Percentiles rank a stretch among this genome's conserved stretches.
Evolutionary conservation across 2,797 vertebrate genomes (phyloP).

Genomic region (Sebastes vulpes): DNA sequence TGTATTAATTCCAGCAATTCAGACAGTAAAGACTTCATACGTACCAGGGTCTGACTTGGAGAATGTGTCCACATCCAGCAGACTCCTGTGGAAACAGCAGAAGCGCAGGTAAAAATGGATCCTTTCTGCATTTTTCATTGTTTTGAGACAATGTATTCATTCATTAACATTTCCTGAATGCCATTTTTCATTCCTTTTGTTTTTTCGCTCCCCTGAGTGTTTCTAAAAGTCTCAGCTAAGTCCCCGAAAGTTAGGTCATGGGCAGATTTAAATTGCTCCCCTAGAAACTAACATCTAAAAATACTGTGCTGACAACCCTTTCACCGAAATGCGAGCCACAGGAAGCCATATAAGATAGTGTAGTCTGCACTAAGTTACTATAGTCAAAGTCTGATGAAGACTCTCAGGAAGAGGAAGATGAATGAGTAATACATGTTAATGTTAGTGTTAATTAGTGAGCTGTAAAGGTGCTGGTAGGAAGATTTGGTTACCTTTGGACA

Average conservation of each 20-base stretch:
- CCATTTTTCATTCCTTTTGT: slow-evolving; percentile 3
- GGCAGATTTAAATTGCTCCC: slow-evolving; percentile 18
- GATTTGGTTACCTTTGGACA: not conserved
- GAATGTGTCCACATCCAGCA: slow-evolving; percentile 95
- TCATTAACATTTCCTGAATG: slow-evolving; percentile 31
- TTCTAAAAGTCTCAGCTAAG: slow-evolving; percentile 7
- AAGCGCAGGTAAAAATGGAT: slow-evolving; percentile 6
- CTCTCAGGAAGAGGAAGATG: not conserved
- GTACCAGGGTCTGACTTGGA: slow-evolving; percentile 96
- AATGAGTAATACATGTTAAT: not conserved
- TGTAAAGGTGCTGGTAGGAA: not conserved
- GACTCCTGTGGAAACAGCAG: slow-evolving; percentile 83
- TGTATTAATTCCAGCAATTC: not conserved
- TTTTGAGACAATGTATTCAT: slow-evolving; percentile 6
- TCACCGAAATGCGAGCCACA: not conserved
- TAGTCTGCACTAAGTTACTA: not conserved
- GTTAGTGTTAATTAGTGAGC: not conserved
- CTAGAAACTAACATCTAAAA: not conserved
- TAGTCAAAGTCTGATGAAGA: slow-evolving; percentile 1
- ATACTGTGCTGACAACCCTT: not conserved
- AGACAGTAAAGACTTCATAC: slow-evolving; percentile 49
- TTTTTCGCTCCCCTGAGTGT: not conserved
- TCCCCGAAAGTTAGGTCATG: slow-evolving; percentile 12
- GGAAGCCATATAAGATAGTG: not conserved
- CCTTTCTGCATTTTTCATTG: not conserved